Conservation (phyloP, 2,113 vertebrate genomes). For the Mus spicilegus region DNA sequence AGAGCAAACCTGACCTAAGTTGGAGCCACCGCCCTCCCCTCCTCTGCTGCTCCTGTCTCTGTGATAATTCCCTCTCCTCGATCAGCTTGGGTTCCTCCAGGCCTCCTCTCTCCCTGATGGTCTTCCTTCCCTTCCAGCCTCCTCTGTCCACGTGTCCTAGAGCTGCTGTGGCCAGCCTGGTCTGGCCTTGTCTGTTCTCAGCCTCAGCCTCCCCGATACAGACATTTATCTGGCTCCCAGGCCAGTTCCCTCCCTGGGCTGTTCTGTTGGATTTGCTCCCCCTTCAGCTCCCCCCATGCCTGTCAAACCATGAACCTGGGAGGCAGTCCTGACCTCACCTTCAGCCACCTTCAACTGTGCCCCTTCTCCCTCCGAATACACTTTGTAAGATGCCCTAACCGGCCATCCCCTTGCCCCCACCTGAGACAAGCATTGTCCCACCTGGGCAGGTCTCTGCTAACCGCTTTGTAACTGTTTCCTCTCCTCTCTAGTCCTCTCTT, state of each 20-base stretch:
- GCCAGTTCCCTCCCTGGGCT: not conserved
- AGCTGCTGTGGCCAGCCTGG: not conserved
- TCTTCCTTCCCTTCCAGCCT: not conserved
- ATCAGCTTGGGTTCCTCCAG: not conserved
- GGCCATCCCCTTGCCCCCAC: not conserved
- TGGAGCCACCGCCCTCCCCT: not conserved
- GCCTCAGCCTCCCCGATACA: not conserved
- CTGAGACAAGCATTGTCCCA: not conserved
- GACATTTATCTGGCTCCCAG: not conserved
- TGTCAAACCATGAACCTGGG: not conserved
- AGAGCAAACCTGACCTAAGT: no score
- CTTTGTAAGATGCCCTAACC: not conserved
- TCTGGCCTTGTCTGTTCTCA: not conserved
- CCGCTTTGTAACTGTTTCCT: not conserved
- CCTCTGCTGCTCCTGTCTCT: not conserved
- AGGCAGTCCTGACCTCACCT: not conserved
- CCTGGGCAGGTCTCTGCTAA: not conserved
- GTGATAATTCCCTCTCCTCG: no score
- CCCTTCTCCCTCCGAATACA: not conserved
- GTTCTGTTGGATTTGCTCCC: not conserved
- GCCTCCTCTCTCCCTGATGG: not conserved
- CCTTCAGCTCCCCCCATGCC: not conserved
- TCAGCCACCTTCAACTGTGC: not conserved
- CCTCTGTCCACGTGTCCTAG: not conserved
- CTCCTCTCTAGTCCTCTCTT: not conserved